Base-by-base conservation (phyloP, 2,888 invertebrate species). In the Eupeodes latifasciatus region DNA sequence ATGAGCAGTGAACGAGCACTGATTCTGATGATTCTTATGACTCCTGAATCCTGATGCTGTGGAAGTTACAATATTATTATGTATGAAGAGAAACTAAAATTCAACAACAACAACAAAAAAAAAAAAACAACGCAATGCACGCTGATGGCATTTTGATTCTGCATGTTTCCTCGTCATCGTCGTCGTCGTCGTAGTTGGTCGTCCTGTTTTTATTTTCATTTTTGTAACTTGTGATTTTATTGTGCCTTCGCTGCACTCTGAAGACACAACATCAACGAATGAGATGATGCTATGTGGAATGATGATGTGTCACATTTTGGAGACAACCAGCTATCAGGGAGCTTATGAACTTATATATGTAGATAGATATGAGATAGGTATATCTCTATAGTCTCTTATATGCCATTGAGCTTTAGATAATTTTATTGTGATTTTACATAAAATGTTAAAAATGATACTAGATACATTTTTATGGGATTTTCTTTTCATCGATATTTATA, bases 81-180 rank as follows among this genome's bases (percentile, higher is more conserved):
- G 44, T 27, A 27, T 2, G 27, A 66, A 49, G 34, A 51, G 11
- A 57, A 34, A 66, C 40, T 40, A 40, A 40, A 40, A 40, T 40
- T 2, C 40, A 40, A 40, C 40, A 40, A 40, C 40, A 40, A 40
- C 40, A 40, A 36, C n/a, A 9, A 44, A 51, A 27, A 34, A 27
- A 27, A 19, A 19, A 12, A 51, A 19, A 27, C 27, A 44, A 47
- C 36, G 49, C 59, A 19, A 71, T 61, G 16, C 59, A 61, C 53
- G 61, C 57, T 62, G 82, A 82, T 78, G 82, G 62, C 55, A 74
- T 74, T 85, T 79, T 62, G 81, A 81, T 85, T 72, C 69, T 78
- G 67, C 72, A 79, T 69, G 79, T 74, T 34, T 74, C 55, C n/a
- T 49, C 19, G 14, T 49, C 27, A 27, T 27, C 27, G 27, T 27